These are phyloP conservation scores for Sylvilagus bachmani DNA, from an alignment of 2,113 vertebrate genomes.

Conservation along the genomic window DNA sequence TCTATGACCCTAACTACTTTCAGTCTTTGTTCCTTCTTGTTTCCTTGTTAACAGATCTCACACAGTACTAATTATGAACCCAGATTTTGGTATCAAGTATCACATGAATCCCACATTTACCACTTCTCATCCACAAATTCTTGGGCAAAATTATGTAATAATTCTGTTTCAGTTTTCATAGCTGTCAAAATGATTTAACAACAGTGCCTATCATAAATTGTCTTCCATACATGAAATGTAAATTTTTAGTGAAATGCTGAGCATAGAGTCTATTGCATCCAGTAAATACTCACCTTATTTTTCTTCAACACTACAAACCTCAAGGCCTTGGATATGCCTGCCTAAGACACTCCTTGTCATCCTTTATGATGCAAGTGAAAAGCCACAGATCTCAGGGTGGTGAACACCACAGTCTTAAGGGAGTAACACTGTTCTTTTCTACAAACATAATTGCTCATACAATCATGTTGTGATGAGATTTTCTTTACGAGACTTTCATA, in stretches of 20 bases:
- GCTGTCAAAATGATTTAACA: conserved; percentile 23
- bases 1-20: background rate
- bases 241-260: background rate
- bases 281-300: background rate
- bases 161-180: conserved; percentile 21
- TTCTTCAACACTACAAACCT: background rate
- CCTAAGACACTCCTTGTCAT: background rate
- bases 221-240: background rate
- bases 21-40: background rate
- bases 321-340: background rate
- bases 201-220: background rate
- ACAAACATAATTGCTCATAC: background rate
- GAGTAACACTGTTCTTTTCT: background rate
- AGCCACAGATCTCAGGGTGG: background rate
- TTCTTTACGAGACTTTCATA: background rate
- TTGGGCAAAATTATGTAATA: conserved; percentile 11
- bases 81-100: conserved; percentile 1
- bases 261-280: background rate
- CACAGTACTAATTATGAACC: background rate
- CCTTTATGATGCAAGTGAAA: background rate
- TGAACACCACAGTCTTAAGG: background rate
- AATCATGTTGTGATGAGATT: background rate
- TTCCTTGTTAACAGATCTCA: background rate
- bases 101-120: background rate
- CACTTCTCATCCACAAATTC: background rate